Conservation (phyloP, 2,888 invertebrate species). For the Aspidapion aeneum region DNA sequence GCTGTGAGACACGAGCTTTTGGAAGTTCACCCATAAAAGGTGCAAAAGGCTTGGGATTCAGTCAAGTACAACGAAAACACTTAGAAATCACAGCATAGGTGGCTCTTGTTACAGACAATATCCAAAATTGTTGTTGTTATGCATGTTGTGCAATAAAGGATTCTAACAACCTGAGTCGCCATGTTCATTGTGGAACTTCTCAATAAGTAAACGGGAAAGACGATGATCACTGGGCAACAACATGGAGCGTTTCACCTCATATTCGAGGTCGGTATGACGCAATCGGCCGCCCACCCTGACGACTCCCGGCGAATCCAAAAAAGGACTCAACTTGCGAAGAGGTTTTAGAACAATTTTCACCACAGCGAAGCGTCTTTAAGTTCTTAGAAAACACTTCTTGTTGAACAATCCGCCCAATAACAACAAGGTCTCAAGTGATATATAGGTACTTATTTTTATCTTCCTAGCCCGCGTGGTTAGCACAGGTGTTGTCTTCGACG, state of each 20-base stretch:
- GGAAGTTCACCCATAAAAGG: constrained; percentile 7
- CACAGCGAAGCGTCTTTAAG: background rate
- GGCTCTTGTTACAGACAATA: background rate
- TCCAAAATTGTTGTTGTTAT: too few relatives aligned
- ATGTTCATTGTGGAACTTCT: background rate
- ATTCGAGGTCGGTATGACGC: constrained; percentile 1
- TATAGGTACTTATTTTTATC: too few relatives aligned
- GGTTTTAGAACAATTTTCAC: constrained; percentile 1
- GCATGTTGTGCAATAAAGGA: background rate
- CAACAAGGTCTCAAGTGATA: too few relatives aligned
- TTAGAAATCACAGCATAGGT: background rate
- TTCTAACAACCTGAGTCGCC: background rate
- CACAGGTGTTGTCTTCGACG: too few relatives aligned
- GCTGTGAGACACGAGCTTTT: background rate
- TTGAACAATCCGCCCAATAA: background rate
- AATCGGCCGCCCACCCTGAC: background rate
- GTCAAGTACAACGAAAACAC: background rate
- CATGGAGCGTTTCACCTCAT: constrained; percentile 1
- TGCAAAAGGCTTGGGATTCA: background rate
- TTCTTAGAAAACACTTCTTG: background rate
- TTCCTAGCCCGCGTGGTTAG: too few relatives aligned
- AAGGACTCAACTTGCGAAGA: constrained; percentile 9
- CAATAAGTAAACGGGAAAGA: background rate
- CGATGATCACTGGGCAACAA: background rate
- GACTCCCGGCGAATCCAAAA: background rate